Conservation (phyloP, 53 echinoderm and acorn worm species). For the Hippasteria phrygiana region DNA sequence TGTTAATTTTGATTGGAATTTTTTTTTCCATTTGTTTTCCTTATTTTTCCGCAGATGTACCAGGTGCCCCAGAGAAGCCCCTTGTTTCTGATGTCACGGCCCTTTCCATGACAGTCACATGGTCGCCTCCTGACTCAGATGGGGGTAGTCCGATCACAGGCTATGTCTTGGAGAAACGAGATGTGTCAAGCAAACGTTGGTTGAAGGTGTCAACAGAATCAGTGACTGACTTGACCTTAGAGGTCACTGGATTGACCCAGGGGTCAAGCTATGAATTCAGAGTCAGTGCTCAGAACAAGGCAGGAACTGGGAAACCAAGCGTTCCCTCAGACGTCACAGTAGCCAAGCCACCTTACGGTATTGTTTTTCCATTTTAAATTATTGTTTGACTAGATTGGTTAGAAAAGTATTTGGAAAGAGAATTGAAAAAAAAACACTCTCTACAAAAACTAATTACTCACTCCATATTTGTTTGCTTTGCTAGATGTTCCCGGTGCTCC, state of each 20-base stretch:
- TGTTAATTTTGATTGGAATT: neutral
- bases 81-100: slow-evolving; percentile 77
- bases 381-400: neutral
- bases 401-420: neutral
- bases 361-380: neutral
- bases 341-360: slow-evolving; percentile 87
- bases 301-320: slow-evolving; percentile 81
- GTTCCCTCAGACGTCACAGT: slow-evolving; percentile 66
- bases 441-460: too few relatives aligned
- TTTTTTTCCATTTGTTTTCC: neutral
- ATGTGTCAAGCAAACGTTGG: slow-evolving; percentile 79
- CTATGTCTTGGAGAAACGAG: slow-evolving; percentile 86
- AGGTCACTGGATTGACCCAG: slow-evolving; percentile 74
- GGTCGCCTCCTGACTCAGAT: slow-evolving; percentile 90
- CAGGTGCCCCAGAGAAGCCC: slow-evolving; percentile 84
- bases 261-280: slow-evolving; percentile 80
- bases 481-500: slow-evolving; percentile 82
- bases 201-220: slow-evolving; percentile 70
- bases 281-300: slow-evolving; percentile 84
- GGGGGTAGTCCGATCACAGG: slow-evolving; percentile 92
- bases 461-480: neutral
- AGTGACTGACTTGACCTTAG: slow-evolving; percentile 71
- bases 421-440: neutral
- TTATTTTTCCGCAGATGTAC: slow-evolving; percentile 63
- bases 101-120: slow-evolving; percentile 82